Conservation (phyloP, 2,797 vertebrate genomes). For the Sternotherus odoratus region DNA sequence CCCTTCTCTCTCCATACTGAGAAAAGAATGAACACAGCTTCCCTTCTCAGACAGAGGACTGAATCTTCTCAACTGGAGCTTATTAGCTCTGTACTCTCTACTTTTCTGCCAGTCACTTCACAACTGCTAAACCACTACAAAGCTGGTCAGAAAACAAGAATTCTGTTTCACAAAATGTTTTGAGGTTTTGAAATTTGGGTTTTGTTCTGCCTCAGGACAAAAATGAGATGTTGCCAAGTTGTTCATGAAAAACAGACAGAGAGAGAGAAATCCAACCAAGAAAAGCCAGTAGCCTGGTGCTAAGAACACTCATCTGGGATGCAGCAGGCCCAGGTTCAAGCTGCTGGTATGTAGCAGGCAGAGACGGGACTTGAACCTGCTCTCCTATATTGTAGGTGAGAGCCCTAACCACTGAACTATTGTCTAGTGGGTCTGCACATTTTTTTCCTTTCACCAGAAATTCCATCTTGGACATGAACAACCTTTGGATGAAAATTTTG, state of each 20-base stretch:
- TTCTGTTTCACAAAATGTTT: not conserved
- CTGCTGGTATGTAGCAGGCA: not conserved
- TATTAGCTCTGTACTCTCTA: not conserved
- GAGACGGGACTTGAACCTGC: not conserved
- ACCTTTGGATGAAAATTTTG: no score
- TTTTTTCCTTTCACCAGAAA: no score
- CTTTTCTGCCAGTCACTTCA: not conserved
- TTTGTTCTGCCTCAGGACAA: not conserved
- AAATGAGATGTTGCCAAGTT: not conserved
- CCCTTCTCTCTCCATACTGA: not conserved
- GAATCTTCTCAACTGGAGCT: not conserved
- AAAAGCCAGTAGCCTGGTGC: not conserved
- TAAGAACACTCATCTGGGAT: not conserved
- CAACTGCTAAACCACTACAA: not conserved
- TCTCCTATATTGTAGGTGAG: not conserved
- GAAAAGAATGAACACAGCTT: not conserved
- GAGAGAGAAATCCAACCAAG: not conserved
- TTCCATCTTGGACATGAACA: no score
- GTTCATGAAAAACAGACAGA: not conserved
- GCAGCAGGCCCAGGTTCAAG: not conserved
- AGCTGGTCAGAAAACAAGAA: not conserved
- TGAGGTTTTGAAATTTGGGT: not conserved
- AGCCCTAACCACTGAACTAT: no score
- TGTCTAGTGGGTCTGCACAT: not conserved
- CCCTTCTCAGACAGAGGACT: not conserved